Base-by-base conservation (phyloP, 2,888 invertebrate genomes). In the Dione vanillae region DNA sequence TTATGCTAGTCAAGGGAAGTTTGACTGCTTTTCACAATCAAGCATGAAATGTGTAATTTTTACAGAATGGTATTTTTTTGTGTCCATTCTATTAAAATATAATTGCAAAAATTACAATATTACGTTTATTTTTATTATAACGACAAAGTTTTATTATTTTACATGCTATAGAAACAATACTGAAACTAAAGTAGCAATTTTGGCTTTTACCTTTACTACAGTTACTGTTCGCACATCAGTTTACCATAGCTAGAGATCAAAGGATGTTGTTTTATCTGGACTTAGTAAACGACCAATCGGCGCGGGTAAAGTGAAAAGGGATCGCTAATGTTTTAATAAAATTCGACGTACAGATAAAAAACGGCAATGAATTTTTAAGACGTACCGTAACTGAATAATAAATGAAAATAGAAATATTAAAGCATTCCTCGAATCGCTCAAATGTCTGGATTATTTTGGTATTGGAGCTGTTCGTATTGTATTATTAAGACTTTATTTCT, bases 361-460 rank as follows among this genome's bases (percentile, higher is more conserved):
- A 37, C n/a, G 12, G 51, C 45, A 51, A 64, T 62, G 62, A 69
- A 69, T 47, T 69, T 69, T 69, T 69, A 69, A 56, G 49, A 40
- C 65, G 47, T 54, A 54, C 69, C 41, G 16, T 65, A 61, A 71
- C 61, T 59, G 71, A 71, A 71, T 69, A 71, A 69, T 61, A 69
- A 71, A 61, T 71, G 61, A 61, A 65, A 61, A 69, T 65, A 62
- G 61, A 61, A 65, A 61, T 71, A 71, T 69, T 69, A 69, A 65
- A 65, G 54, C 47, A 71, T 68, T 71, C 69, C 52, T 61, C 64
- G 59, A 71, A 69, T 71, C 51, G 52, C 54, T 54, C 65, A 20
- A 54, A 69, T 65, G 35, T 69, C 59, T 65, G 52, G 47, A 59
- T 61, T 40, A 68, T 61, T 16, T 67, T 41, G 20, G 12, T 37